phyloP scores from a whole-genome alignment of 2,888 invertebrate species.

The Tetragnatha montana region DNA sequence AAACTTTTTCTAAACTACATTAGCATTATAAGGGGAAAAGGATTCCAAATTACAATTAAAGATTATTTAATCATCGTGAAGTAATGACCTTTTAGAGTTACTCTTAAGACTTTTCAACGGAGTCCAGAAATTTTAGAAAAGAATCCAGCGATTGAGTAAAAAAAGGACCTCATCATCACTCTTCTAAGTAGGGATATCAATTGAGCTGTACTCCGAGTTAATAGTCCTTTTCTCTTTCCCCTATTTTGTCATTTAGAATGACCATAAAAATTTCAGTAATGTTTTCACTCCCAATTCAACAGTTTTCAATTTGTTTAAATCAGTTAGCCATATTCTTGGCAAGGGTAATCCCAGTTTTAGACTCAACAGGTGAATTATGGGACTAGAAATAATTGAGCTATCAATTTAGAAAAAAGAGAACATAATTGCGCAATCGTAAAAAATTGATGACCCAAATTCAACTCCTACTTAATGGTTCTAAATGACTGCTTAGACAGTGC shows the following conservation, averaged over 20 bases:
- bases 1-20: too few species aligned
- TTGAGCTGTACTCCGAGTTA: neutral
- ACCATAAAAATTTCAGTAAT: neutral
- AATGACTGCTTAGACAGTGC: conserved; percentile 3
- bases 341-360: neutral
- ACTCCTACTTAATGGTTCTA: conserved; percentile 18
- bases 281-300: neutral
- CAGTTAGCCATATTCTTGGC: neutral
- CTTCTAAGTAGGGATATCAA: neutral
- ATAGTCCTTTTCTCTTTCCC: neutral
- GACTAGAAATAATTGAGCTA: conserved; percentile 12
- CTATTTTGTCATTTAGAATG: neutral
- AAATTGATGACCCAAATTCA: conserved; percentile 4
- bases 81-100: too few species aligned
- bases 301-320: neutral
- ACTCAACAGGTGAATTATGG: conserved; percentile 17
- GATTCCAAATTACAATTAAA: too few species aligned
- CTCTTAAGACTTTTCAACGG: too few species aligned
- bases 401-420: neutral
- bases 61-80: too few species aligned
- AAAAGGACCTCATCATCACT: too few species aligned
- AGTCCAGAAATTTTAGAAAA: too few species aligned
- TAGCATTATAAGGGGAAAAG: too few species aligned
- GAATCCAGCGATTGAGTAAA: too few species aligned
- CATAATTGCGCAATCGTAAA: conserved; percentile 1